Conservation (phyloP, 1,140 invertebrate species). For the Megalopta genalis region DNA sequence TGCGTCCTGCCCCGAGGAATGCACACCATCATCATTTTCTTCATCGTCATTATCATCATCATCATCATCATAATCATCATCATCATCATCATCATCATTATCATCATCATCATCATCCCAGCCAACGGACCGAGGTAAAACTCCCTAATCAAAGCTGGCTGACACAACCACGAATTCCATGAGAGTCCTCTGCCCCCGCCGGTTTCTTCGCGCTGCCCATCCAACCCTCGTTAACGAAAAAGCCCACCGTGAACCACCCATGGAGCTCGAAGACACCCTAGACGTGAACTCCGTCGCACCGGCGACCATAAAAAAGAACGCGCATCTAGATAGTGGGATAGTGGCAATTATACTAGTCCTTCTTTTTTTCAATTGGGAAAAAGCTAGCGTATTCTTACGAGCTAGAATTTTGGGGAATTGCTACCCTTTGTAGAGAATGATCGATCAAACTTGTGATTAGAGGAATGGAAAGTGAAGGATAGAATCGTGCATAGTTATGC, state of each 20-base stretch:
- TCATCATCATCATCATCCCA: constrained; percentile 21
- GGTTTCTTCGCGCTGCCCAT: constrained; percentile 3
- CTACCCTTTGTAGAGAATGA: too few species aligned
- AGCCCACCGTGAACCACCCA: constrained; percentile 26
- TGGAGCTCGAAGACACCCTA: constrained; percentile 44
- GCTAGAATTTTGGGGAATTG: too few species aligned
- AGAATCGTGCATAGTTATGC: too few species aligned
- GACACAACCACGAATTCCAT: constrained; percentile 43
- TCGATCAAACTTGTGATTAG: too few species aligned
- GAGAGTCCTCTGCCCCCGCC: not conserved
- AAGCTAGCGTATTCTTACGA: too few species aligned
- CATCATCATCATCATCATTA: not conserved
- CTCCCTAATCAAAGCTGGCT: constrained; percentile 51
- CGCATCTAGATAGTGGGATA: too few species aligned
- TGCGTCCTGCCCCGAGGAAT: constrained; percentile 32
- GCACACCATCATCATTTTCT: constrained; percentile 38
- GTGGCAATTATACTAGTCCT: too few species aligned
- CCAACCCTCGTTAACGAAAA: constrained; percentile 35
- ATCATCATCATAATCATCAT: constrained; percentile 1
- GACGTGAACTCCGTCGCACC: not conserved
- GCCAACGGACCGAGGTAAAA: not conserved
- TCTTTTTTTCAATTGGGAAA: too few species aligned
- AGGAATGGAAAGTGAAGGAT: too few species aligned
- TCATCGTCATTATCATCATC: constrained; percentile 19
- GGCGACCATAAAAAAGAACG: too few species aligned